Conservation (phyloP, 2,113 vertebrate species). For the Trichechus manatus region DNA sequence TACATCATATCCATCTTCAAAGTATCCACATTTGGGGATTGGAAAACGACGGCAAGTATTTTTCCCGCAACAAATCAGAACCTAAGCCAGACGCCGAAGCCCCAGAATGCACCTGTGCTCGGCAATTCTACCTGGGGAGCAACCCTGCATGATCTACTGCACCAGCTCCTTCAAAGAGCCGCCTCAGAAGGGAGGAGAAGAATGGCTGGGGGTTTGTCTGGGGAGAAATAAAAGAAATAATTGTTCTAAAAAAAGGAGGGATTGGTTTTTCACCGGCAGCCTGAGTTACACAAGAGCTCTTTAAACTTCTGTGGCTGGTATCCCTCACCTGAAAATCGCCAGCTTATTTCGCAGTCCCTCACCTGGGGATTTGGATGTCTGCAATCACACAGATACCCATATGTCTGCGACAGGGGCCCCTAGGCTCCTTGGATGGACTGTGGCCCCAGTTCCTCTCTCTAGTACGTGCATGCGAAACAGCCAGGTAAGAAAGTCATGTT, state of each 20-base stretch:
- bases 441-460: not conserved
- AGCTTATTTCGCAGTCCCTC: slow-evolving; percentile 77
- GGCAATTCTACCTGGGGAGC: slow-evolving; percentile 35
- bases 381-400: slow-evolving; percentile 18
- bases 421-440: not conserved
- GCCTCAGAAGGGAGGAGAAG: slow-evolving; percentile 68
- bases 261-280: slow-evolving; percentile 80
- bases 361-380: slow-evolving; percentile 34
- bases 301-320: slow-evolving; percentile 79
- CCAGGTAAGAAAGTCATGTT: slow-evolving; percentile 29
- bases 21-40: slow-evolving; percentile 69
- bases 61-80: slow-evolving; percentile 79
- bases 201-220: slow-evolving; percentile 69
- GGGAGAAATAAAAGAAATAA: slow-evolving; percentile 82
- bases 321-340: slow-evolving; percentile 80
- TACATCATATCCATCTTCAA: slow-evolving; percentile 73
- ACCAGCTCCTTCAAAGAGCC: slow-evolving; percentile 2
- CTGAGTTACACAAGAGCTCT: slow-evolving; percentile 76
- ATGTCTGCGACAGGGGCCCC: not conserved
- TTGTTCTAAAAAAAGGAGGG: slow-evolving; percentile 81
- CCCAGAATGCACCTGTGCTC: slow-evolving; percentile 66
- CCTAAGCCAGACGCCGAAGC: not conserved
- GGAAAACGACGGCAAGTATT: slow-evolving; percentile 68
- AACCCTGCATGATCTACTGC: slow-evolving; percentile 56
- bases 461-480: not conserved